Conservation (phyloP, 1,140 invertebrate genomes). For the Drosophila jambulina region DNA sequence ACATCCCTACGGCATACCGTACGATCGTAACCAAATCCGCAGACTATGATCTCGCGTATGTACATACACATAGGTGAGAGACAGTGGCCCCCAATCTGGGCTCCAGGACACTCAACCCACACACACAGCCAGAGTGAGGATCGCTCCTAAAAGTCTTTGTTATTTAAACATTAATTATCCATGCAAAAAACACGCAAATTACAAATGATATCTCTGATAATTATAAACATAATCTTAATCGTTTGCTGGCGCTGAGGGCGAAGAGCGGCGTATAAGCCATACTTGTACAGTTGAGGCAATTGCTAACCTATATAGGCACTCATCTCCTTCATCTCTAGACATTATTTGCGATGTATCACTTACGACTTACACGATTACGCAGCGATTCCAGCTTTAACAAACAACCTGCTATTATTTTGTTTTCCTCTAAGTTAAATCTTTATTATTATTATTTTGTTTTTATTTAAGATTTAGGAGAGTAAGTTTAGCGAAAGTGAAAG, state of each 20-base stretch:
- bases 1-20: conserved; percentile 4
- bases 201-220: conserved; percentile 45
- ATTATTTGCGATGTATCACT: conserved; percentile 53
- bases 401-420: conserved; percentile 55
- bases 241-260: conserved; percentile 34
- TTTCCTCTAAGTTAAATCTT: conserved; percentile 49
- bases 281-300: conserved; percentile 77
- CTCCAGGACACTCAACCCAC: conserved; percentile 20
- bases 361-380: conserved; percentile 57
- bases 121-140: conserved; percentile 58
- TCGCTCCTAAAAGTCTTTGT: conserved; percentile 62
- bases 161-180: conserved; percentile 52
- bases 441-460: conserved; percentile 62
- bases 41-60: conserved; percentile 36
- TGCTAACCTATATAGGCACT: conserved; percentile 71
- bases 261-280: conserved; percentile 63
- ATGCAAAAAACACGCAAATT: conserved; percentile 28
- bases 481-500: conserved; percentile 26
- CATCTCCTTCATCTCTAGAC: conserved; percentile 58
- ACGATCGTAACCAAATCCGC: conserved; percentile 31
- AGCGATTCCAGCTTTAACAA: conserved; percentile 81
- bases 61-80: conserved; percentile 39
- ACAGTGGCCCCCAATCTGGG: conserved; percentile 10
- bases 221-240: conserved; percentile 52
- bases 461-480: conserved; percentile 61